phyloP scores from a whole-genome alignment of 2,113 vertebrate species.

The Cathartes aura region DNA sequence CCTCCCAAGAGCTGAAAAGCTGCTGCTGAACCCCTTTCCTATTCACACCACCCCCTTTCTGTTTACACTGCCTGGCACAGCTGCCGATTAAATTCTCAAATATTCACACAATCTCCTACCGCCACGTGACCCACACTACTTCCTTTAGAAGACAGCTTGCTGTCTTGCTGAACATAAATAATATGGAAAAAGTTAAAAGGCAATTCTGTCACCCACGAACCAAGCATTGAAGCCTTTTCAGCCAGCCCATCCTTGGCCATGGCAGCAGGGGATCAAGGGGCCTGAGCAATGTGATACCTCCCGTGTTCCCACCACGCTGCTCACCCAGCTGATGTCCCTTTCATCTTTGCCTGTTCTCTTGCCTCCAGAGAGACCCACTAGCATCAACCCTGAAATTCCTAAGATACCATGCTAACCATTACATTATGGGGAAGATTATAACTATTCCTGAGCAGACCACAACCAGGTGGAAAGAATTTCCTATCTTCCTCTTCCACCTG shows the following conservation, averaged over 20 bases:
- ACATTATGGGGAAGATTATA: background rate
- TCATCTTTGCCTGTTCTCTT: background rate
- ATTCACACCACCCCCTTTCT: background rate
- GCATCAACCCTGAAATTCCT: background rate
- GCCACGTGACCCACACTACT: background rate
- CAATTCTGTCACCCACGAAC: background rate
- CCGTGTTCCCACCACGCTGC: background rate
- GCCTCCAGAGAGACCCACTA: background rate
- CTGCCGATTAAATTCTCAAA: background rate
- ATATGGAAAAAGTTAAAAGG: background rate
- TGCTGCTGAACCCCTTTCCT: background rate
- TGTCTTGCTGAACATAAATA: background rate
- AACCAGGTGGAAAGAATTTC: constrained; percentile 30
- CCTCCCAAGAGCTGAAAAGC: background rate
- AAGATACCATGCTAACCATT: background rate
- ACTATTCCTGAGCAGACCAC: background rate
- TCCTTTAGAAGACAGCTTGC: background rate
- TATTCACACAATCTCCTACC: background rate
- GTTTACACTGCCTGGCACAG: background rate
- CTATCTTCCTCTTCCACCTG: background rate
- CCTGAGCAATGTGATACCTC: background rate
- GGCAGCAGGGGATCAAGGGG: background rate
- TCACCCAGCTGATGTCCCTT: background rate
- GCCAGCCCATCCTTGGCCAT: background rate
- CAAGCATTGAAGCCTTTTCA: background rate